Evolutionary conservation across 1,140 invertebrate genomes (phyloP).

Genomic region (Coboldia fuscipes): DNA sequence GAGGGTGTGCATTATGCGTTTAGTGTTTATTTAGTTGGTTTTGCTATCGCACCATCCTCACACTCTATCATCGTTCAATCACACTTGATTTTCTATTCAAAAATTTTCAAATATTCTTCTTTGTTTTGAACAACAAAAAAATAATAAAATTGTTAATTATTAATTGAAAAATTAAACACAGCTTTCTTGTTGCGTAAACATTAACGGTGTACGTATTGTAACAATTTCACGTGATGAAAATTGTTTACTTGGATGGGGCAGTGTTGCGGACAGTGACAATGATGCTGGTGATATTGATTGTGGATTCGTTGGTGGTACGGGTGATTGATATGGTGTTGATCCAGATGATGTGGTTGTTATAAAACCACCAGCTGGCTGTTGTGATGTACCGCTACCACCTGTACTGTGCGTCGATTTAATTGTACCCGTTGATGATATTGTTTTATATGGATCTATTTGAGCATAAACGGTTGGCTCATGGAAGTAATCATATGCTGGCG

Average conservation of each 20-base stretch:
- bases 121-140: no score
- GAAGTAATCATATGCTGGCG: slow-evolving; percentile 19
- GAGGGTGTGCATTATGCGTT: no score
- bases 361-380: slow-evolving; percentile 13
- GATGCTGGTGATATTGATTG: slow-evolving; percentile 14
- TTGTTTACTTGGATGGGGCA: slow-evolving; percentile 12
- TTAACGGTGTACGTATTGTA: slow-evolving; percentile 57
- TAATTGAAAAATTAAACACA: slow-evolving; percentile 43
- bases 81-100: no score
- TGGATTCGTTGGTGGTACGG: slow-evolving; percentile 16
- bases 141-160: no score
- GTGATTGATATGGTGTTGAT: slow-evolving; percentile 8
- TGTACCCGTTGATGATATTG: slow-evolving; percentile 8
- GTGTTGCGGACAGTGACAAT: neutral
- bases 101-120: no score
- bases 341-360: slow-evolving; percentile 13
- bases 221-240: slow-evolving; percentile 52
- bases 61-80: no score
- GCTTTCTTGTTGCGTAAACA: slow-evolving; percentile 62
- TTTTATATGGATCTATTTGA: slow-evolving; percentile 39
- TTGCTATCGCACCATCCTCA: no score
- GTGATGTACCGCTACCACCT: slow-evolving; percentile 16
- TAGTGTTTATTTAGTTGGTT: no score
- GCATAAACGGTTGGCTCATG: slow-evolving; percentile 42
- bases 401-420: slow-evolving; percentile 4